Conservation (phyloP, 2,797 vertebrate genomes). For the Ambastaia sidthimunki region DNA sequence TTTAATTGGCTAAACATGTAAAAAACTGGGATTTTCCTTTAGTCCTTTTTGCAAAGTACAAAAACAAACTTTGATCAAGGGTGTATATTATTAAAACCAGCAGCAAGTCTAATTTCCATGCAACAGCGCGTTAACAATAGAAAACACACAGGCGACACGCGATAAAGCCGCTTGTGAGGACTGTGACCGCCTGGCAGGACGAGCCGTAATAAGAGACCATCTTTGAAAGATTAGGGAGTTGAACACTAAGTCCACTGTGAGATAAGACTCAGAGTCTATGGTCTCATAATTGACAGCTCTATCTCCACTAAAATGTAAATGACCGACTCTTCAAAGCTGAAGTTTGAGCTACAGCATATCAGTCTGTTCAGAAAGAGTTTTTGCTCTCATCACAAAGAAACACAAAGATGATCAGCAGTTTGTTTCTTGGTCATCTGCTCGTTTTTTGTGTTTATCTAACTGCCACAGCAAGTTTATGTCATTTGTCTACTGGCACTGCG, state of each 20-base stretch:
- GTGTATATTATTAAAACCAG: not conserved
- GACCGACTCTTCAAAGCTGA: not conserved
- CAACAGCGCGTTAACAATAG: not conserved
- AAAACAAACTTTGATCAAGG: not conserved
- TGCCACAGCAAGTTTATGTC: not conserved
- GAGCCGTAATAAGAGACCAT: not conserved
- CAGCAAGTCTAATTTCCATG: not conserved
- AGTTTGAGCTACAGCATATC: not conserved
- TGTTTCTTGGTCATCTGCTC: not conserved
- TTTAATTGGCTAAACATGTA: not conserved
- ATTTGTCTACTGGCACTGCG: not conserved
- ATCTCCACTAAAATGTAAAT: not conserved
- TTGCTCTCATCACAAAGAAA: not conserved
- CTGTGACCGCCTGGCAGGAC: not conserved
- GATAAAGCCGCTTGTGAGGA: not conserved
- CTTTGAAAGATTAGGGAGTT: not conserved
- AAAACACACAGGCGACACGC: not conserved
- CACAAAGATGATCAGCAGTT: not conserved
- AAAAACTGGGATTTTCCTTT: not conserved
- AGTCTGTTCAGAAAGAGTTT: not conserved
- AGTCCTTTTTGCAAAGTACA: not conserved
- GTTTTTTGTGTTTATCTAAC: not conserved
- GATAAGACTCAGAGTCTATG: not conserved
- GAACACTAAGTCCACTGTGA: not conserved
- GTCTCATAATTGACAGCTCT: slow-evolving; percentile 2